Conservation (phyloP, 2,797 vertebrate species). For the Pangasius djambal region DNA sequence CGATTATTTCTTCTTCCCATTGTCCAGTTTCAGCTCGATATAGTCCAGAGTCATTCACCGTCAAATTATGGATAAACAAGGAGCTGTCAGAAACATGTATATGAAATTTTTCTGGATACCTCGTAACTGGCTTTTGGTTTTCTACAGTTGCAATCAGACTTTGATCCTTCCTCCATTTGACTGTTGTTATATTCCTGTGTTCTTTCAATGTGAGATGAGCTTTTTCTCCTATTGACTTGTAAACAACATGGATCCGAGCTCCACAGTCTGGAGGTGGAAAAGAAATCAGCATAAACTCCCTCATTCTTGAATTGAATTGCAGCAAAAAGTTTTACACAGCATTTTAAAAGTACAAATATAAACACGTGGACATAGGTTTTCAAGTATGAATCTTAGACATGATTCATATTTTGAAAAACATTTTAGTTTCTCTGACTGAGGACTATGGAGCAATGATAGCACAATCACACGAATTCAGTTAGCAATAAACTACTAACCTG, state of each 20-base stretch:
- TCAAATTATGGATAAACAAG: slow-evolving; percentile 59
- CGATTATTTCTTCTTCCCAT: accelerated
- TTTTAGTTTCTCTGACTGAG: background rate
- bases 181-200: accelerated
- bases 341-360: background rate
- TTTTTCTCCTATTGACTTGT: slow-evolving; percentile 28
- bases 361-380: background rate
- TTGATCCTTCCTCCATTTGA: accelerated
- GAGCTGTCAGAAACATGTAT: accelerated
- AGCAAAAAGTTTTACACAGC: background rate
- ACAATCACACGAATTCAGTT: background rate
- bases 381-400: background rate
- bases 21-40: background rate
- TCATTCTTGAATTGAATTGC: background rate
- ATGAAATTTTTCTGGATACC: accelerated
- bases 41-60: slow-evolving; percentile 35
- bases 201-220: slow-evolving; percentile 48
- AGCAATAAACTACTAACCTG: slow-evolving; percentile 35
- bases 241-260: background rate
- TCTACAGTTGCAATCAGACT: accelerated
- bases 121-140: accelerated
- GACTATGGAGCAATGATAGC: background rate
- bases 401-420: background rate
- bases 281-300: background rate
- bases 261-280: background rate